Percentiles rank a stretch among this genome's conserved stretches.
phyloP scores from a whole-genome alignment of 2,888 invertebrate species.

The Lasioglossum calceatum region DNA sequence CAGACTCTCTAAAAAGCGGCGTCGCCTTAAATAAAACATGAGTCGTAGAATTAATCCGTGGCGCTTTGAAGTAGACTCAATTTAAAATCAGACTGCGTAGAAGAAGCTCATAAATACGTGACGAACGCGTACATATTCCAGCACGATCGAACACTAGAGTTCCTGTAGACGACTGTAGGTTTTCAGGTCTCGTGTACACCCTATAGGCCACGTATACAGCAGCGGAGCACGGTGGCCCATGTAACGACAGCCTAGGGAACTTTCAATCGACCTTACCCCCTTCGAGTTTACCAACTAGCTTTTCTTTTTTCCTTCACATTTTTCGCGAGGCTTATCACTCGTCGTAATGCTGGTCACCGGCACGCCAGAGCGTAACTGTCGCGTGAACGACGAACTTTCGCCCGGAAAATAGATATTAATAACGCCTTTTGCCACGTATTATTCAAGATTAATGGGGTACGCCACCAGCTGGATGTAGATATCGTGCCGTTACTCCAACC shows the following conservation, averaged over 20 bases:
- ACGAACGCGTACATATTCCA: slow-evolving; percentile 49
- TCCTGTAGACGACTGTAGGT: slow-evolving; percentile 17
- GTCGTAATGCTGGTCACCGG: slow-evolving; percentile 30
- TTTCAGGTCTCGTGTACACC: background rate
- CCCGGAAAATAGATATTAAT: slow-evolving; percentile 57
- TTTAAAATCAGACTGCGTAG: slow-evolving; percentile 71
- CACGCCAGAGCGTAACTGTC: slow-evolving; percentile 51
- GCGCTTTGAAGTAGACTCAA: slow-evolving; percentile 63
- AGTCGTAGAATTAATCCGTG: slow-evolving; percentile 67
- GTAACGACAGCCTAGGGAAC: slow-evolving; percentile 68
- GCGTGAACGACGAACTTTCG: slow-evolving; percentile 49
- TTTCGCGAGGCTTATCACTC: slow-evolving; percentile 52
- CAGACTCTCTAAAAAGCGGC: slow-evolving; percentile 43
- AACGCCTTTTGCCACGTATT: slow-evolving; percentile 44
- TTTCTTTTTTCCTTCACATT: slow-evolving; percentile 31
- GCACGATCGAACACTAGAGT: slow-evolving; percentile 34
- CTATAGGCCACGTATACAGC: background rate
- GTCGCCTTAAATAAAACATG: slow-evolving; percentile 70
- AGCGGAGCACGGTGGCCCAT: slow-evolving; percentile 35
- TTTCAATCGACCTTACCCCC: slow-evolving; percentile 66
- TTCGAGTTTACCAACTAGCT: slow-evolving; percentile 21
- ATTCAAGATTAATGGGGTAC: slow-evolving; percentile 52
- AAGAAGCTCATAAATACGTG: slow-evolving; percentile 73
- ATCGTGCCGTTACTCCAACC: background rate
- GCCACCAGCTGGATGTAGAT: slow-evolving; percentile 25